These are phyloP conservation scores for Ophion ellenae DNA, from an alignment of 2,888 invertebrate species.

Conservation along the genomic window DNA sequence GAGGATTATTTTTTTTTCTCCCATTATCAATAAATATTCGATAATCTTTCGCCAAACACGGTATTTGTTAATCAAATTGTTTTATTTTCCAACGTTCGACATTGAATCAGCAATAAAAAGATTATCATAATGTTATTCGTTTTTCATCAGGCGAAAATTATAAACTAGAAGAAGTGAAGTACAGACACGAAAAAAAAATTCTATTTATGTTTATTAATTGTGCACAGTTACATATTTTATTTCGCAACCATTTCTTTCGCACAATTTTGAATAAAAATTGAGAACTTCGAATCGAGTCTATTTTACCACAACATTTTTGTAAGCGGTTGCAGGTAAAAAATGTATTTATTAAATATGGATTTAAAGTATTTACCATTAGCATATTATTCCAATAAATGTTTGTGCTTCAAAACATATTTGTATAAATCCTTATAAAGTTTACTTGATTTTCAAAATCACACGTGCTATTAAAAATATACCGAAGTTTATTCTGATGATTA, in stretches of 20 bases:
- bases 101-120: too few species aligned
- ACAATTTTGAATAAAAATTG: neutral
- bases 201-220: too few species aligned
- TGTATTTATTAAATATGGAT: neutral
- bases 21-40: too few species aligned
- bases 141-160: too few species aligned
- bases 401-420: neutral
- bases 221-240: too few species aligned
- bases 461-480: neutral
- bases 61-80: too few species aligned
- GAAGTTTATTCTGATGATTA: neutral
- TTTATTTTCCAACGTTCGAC: too few species aligned
- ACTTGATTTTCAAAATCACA: neutral
- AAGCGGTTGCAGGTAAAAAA: neutral
- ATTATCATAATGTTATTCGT: too few species aligned
- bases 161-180: too few species aligned
- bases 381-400: neutral
- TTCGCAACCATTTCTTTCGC: too few species aligned
- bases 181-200: too few species aligned
- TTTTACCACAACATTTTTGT: neutral
- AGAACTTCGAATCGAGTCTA: neutral
- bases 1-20: slow-evolving; percentile 71
- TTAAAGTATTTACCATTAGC: neutral
- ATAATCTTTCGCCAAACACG: too few species aligned
- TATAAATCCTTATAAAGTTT: neutral